A percentile compares a stretch with the other conserved stretches of the same genome.
Conservation (phyloP, 2,888 invertebrate species). For the Holacanthella duospinosa region DNA sequence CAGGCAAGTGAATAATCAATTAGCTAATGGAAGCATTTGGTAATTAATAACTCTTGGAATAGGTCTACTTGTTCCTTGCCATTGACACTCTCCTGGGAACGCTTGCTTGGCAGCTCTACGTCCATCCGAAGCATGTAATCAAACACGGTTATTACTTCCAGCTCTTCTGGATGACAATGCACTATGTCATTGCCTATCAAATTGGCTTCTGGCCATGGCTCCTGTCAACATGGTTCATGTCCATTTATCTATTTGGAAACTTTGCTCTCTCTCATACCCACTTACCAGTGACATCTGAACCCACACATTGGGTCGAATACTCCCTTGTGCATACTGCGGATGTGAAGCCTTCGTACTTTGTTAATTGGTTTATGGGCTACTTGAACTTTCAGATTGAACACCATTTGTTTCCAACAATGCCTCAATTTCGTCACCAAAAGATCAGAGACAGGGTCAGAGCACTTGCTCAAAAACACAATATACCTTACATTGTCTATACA, state of each 20-base stretch:
- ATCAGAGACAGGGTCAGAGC: constrained; percentile 7
- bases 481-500: constrained; percentile 9
- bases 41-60: not conserved
- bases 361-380: constrained; percentile 16
- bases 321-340: constrained; percentile 13
- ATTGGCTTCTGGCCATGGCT: constrained; percentile 22
- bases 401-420: constrained; percentile 17
- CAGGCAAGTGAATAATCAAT: constrained; percentile 17
- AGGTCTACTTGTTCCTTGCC: constrained; percentile 31
- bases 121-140: constrained; percentile 26
- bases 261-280: constrained; percentile 17
- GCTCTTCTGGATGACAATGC: constrained; percentile 16
- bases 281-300: constrained; percentile 9
- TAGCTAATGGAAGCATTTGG: not conserved
- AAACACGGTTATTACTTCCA: constrained; percentile 21
- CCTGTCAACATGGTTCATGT: constrained; percentile 6
- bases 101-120: constrained; percentile 28
- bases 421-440: constrained; percentile 10
- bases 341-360: constrained; percentile 10
- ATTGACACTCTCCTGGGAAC: constrained; percentile 26
- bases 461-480: constrained; percentile 8
- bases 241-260: constrained; percentile 8
- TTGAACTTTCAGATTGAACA: constrained; percentile 18
- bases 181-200: constrained; percentile 19
- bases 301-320: constrained; percentile 18